A percentile compares a stretch with the other conserved stretches of the same genome.
phyloP scores from a whole-genome alignment of 2,113 vertebrate genomes.

The Anoplopoma fimbria region DNA sequence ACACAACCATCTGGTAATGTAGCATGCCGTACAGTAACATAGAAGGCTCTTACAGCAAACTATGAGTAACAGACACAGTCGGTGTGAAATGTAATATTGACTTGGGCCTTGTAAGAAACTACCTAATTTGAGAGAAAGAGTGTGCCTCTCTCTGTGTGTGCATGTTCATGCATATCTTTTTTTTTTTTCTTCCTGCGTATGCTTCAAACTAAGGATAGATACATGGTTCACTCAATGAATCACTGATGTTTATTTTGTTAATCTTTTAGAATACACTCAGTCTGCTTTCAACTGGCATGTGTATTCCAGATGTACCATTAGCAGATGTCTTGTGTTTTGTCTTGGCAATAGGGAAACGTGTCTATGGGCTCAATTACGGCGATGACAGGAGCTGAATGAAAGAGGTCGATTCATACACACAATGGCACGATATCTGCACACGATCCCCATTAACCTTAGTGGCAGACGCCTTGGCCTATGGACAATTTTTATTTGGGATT shows the following conservation, averaged over 20 bases:
- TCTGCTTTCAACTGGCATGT: conserved; percentile 71
- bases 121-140: conserved; percentile 44
- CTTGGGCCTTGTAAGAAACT: conserved; percentile 65
- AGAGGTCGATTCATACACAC: conserved; percentile 75
- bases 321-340: conserved; percentile 83
- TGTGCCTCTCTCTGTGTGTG: conserved; percentile 10
- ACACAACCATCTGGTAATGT: conserved; percentile 79
- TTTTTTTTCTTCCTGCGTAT: conserved; percentile 40
- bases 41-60: conserved; percentile 64
- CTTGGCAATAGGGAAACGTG: conserved; percentile 72
- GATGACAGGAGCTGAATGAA: conserved; percentile 79
- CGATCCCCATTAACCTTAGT: conserved; percentile 77
- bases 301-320: conserved; percentile 79
- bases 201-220: conserved; percentile 37
- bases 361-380: conserved; percentile 81
- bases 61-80: conserved; percentile 47
- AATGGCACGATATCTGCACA: conserved; percentile 81
- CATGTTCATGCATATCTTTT: conserved; percentile 46
- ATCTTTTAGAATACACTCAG: conserved; percentile 73
- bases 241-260: conserved; percentile 71
- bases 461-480: conserved; percentile 64
- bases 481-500: conserved; percentile 75
- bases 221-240: conserved; percentile 57
- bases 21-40: conserved; percentile 67
- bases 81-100: conserved; percentile 70